Base-by-base conservation (phyloP, 2,888 invertebrate genomes). In the Lordiphosa andalusiaca region DNA sequence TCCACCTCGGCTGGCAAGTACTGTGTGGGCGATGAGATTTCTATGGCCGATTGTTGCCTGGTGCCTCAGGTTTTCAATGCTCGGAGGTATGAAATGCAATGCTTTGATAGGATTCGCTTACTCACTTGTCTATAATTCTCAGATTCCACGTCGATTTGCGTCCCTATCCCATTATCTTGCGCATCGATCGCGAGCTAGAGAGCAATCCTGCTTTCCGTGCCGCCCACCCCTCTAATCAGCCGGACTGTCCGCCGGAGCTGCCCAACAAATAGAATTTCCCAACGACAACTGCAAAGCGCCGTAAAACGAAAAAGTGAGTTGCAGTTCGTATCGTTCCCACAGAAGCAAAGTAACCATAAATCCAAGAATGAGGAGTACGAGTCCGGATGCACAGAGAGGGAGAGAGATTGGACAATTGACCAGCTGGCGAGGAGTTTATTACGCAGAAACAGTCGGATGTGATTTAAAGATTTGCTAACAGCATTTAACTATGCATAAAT, bases 1-100 rank as follows among this genome's bases (percentile, higher is more conserved):
- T 93, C 94, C 0, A 92, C 94, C 2, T 94, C 94, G 48, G 95
- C 97, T 47, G 97, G 97, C 6, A 96, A 96, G 87, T 98, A 96
- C 87, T 96, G 96, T 86, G 95, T 98, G 3, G 98, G 98, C 0
- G 97, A 99, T 90, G 94, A 95, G 73, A 94, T 99, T 59, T 96
- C 98, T 0, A 90, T 98, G 86, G 98, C 98, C 4, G 99, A 99
- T 90, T 95, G 97, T 85, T 98, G 96, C 88, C 91, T 99, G 59
- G 95, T 98, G 49, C 98, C 98, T 44, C 98, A 99, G 91, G 95
- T 98, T 52, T 97, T 95, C 88, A 98, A 97, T 91, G 98, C 98
- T 30, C 92, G 95, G 89, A 94, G 96, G 95, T 95, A 87, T 49
- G 48, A 13, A 6, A 13, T 13, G 0, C 2, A 10, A 0, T 10